A percentile compares a stretch with the other conserved stretches of the same genome.
These are phyloP conservation scores for Orbicella faveolata DNA, from an alignment of 64 coral and sea anemone species.

Conservation along the genomic window DNA sequence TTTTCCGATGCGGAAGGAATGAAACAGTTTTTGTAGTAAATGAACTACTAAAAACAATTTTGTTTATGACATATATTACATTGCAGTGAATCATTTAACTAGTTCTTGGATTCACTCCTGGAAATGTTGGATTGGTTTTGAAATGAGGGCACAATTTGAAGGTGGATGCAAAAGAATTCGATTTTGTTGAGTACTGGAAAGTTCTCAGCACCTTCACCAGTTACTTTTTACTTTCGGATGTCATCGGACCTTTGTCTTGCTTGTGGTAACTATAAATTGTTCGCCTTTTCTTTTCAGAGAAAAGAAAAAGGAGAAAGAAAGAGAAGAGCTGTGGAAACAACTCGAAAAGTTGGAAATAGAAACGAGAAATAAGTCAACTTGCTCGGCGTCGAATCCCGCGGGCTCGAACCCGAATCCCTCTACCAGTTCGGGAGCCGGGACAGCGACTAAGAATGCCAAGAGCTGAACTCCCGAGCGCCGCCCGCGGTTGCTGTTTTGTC, in stretches of 20 bases:
- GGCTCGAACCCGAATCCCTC: slow-evolving; percentile 16
- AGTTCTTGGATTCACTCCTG: too few species aligned
- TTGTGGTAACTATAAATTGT: not conserved
- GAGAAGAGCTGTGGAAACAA: slow-evolving; percentile 96
- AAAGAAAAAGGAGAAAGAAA: slow-evolving; percentile 99
- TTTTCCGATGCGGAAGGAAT: not conserved
- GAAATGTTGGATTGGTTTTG: too few species aligned
- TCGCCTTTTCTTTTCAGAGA: slow-evolving; percentile 61
- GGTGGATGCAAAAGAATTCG: too few species aligned
- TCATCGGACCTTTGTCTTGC: not conserved
- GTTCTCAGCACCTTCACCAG: too few species aligned
- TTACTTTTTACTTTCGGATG: not conserved
- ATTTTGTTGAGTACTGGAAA: too few species aligned
- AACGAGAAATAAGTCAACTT: slow-evolving; percentile 70
- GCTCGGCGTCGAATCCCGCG: slow-evolving; percentile 10
- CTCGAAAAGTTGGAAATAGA: slow-evolving; percentile 95
- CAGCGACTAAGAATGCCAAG: not conserved
- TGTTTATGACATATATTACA: too few species aligned
- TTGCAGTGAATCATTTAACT: too few species aligned
- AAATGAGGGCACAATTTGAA: too few species aligned
- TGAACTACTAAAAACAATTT: not conserved
- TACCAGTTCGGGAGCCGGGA: slow-evolving; percentile 2
- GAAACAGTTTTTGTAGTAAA: not conserved
- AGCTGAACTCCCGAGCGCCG: slow-evolving; percentile 10
- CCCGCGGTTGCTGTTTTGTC: slow-evolving; percentile 8